Conservation (phyloP, 2,888 invertebrate species). For the Saturnia pavonia region DNA sequence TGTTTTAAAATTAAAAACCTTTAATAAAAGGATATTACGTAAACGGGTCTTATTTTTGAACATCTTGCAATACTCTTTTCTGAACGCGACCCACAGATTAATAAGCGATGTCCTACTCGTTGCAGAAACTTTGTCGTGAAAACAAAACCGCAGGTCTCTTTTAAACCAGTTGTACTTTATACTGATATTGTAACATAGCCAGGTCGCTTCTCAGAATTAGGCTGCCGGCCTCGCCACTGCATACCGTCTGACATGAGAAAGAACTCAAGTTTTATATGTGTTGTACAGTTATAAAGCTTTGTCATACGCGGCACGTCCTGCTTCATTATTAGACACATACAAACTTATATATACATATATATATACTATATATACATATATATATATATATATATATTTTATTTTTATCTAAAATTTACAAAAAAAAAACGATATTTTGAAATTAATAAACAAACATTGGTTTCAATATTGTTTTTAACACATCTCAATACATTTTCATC, state of each 20-base stretch:
- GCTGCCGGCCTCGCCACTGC: conserved; percentile 5
- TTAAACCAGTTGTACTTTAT: too few species aligned
- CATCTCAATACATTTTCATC: too few species aligned
- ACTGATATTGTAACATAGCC: background rate
- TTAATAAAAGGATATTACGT: too few species aligned
- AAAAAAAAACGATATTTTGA: too few species aligned
- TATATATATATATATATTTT: too few species aligned
- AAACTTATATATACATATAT: background rate
- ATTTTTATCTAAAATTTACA: background rate
- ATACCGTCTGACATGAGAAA: conserved; percentile 10
- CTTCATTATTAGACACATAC: background rate
- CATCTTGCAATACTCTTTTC: too few species aligned
- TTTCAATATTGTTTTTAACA: too few species aligned
- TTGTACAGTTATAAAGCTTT: conserved; percentile 9
- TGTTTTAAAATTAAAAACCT: too few species aligned
- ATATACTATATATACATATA: background rate
- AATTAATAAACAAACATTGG: too few species aligned
- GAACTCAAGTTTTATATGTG: conserved; percentile 6
- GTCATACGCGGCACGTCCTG: conserved; percentile 4
- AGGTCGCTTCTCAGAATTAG: conserved; percentile 4
- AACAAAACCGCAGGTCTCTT: background rate
- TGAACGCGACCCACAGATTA: background rate
- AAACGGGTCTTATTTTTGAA: too few species aligned
- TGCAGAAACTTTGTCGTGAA: background rate
- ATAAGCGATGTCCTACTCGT: background rate